Base-by-base conservation (phyloP, 2,113 vertebrate genomes). In the Gila orcuttii region DNA sequence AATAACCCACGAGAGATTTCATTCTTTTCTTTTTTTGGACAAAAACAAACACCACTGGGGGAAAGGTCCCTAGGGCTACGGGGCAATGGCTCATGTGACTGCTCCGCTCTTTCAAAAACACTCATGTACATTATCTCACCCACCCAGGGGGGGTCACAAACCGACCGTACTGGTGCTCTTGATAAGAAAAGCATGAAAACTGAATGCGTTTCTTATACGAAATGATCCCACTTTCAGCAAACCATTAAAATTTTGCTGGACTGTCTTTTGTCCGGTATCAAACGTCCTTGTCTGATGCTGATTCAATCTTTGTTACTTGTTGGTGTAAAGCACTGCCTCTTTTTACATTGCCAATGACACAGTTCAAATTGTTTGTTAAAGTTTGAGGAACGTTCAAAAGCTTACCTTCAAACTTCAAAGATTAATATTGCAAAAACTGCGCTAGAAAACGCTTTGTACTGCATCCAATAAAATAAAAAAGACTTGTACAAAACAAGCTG, bases 81-180 rank as follows among this genome's bases (percentile, higher is more conserved):
- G 28, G 10, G n/a, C 11, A n/a, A 15, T 47, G 73, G 73, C 73
- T 75, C 73, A 75, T 75, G 73, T 75, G 73, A 75, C 73, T 50
- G 73, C 42, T 25, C 23, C 13, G 39, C 23, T 75, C 73, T 57
- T 57, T 57, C 57, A 60, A 60, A 39, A 79, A 45, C 36, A 17
- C n/a, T 62, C 23, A 79, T 25, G 21, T 59, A 42, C 57, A 42
- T n/a, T 79, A 79, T 79, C 77, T 62, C 33, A 25, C 33, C 77
- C 31, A 79, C 21, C 55, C 77, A 79, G 52, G 59, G 23, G 50
- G 21, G 52, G 76, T 57, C 52, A 59, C 52, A n/a, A 55, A 57
- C 75, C 12, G 10, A 78, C 28, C 47, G 9, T 31, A 52, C 52
- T 79, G 52, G 21, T 39, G 76, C 77, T 62, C 57, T 62, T 45